phyloP scores from a whole-genome alignment of 1,140 invertebrate species.

The Muscidifurax raptorellus region DNA sequence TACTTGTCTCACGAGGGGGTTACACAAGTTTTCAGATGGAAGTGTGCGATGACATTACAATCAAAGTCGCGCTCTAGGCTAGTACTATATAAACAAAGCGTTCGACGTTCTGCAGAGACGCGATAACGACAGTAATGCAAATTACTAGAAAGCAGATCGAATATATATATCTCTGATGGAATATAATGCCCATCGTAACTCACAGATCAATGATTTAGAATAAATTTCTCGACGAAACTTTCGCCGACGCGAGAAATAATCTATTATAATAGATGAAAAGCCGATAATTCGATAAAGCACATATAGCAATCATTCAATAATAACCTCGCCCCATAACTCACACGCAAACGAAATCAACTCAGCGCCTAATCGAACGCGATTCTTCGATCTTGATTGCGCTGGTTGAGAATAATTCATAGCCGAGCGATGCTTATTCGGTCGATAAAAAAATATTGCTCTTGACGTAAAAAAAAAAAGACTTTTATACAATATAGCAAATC shows the following conservation, averaged over 20 bases:
- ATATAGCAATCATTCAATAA: too few species aligned
- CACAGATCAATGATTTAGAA: background rate
- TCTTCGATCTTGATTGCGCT: background rate
- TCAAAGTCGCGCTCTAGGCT: background rate
- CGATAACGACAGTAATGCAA: background rate
- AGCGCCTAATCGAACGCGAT: background rate
- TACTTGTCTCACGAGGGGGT: background rate
- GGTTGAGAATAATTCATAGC: conserved; percentile 33
- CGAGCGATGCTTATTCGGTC: conserved; percentile 7
- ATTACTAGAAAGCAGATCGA: background rate
- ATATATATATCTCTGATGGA: background rate
- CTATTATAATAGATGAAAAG: background rate
- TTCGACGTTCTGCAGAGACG: background rate
- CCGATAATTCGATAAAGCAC: background rate
- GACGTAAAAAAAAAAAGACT: too few species aligned
- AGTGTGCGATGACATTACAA: background rate
- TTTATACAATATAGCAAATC: background rate
- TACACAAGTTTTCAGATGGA: background rate
- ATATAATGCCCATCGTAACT: background rate
- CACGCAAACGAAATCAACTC: background rate
- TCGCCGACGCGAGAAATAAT: background rate
- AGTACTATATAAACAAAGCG: background rate
- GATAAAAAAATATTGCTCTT: too few species aligned
- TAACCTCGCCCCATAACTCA: background rate
- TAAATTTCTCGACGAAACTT: background rate